Evolutionary conservation across 2,113 vertebrate species (phyloP).

Genomic region (Hypocryptadius cinnamomeus): DNA sequence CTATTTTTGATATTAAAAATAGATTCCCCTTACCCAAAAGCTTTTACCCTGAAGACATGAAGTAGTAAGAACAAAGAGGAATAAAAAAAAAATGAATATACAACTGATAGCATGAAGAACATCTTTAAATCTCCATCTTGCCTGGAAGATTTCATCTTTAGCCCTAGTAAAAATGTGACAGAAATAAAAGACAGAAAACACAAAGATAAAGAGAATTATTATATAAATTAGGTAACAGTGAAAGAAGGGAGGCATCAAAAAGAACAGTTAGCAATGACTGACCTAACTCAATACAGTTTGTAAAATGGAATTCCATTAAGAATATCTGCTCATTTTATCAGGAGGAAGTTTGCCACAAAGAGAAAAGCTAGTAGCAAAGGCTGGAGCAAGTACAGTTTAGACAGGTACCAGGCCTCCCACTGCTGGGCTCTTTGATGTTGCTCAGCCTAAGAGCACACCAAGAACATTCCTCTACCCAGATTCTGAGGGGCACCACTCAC

Average conservation of each 20-base stretch:
- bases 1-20: not conserved
- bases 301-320: not conserved
- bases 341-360: not conserved
- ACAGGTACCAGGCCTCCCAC: not conserved
- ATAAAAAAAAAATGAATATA: slow-evolving; percentile 32
- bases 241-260: slow-evolving; percentile 3
- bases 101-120: slow-evolving; percentile 36
- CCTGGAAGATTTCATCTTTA: slow-evolving; percentile 55
- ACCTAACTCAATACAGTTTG: not conserved
- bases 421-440: not conserved
- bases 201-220: slow-evolving; percentile 35
- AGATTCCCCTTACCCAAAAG: slow-evolving; percentile 59
- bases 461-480: not conserved
- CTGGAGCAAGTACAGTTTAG: not conserved
- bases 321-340: not conserved
- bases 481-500: not conserved
- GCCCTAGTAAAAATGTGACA: slow-evolving; percentile 42
- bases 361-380: slow-evolving; percentile 1
- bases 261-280: not conserved
- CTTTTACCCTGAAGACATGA: slow-evolving; percentile 45
- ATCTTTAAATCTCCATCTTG: slow-evolving; percentile 49
- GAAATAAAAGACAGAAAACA: slow-evolving; percentile 50
- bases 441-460: not conserved
- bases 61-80: slow-evolving; percentile 50
- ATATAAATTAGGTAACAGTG: not conserved